phyloP scores from a whole-genome alignment of 2,113 vertebrate genomes.

The Maylandia zebra region DNA sequence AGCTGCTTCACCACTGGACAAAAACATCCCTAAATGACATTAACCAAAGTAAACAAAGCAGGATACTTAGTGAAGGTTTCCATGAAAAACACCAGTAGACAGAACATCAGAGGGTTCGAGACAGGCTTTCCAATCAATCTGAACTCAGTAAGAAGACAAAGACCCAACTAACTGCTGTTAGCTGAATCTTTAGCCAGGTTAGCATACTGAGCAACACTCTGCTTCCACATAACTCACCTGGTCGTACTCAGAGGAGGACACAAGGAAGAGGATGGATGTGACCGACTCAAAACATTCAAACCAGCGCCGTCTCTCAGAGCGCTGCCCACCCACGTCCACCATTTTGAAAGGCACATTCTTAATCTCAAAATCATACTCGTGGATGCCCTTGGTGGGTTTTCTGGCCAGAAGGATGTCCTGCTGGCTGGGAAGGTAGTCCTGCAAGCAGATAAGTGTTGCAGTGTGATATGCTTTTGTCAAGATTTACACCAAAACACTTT shows the following conservation, averaged over 20 bases:
- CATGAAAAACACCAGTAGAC: neutral
- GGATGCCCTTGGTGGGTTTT: constrained; percentile 92
- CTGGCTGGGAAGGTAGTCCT: constrained; percentile 91
- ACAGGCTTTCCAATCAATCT: neutral
- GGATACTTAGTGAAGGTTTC: neutral
- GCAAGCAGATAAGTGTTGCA: neutral
- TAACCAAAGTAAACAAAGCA: neutral
- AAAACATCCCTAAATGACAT: neutral
- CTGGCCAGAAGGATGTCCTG: constrained; percentile 94
- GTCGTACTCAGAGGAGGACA: constrained; percentile 94
- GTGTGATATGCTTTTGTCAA: neutral
- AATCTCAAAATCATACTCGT: constrained; percentile 95
- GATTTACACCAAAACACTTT: neutral
- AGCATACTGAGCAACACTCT: neutral
- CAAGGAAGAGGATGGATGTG: constrained; percentile 93
- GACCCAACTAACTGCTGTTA: neutral
- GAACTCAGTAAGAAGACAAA: neutral
- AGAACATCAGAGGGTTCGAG: neutral
- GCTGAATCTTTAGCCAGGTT: neutral
- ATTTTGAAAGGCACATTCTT: constrained; percentile 97
- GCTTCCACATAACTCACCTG: constrained; percentile 63
- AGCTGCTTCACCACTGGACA: neutral
- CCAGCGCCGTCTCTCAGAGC: constrained; percentile 92
- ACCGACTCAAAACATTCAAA: constrained; percentile 96
- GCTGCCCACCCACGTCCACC: constrained; percentile 93